These are phyloP conservation scores for Onychomys torridus DNA, from an alignment of 2,797 vertebrate genomes.

Conservation along the genomic window DNA sequence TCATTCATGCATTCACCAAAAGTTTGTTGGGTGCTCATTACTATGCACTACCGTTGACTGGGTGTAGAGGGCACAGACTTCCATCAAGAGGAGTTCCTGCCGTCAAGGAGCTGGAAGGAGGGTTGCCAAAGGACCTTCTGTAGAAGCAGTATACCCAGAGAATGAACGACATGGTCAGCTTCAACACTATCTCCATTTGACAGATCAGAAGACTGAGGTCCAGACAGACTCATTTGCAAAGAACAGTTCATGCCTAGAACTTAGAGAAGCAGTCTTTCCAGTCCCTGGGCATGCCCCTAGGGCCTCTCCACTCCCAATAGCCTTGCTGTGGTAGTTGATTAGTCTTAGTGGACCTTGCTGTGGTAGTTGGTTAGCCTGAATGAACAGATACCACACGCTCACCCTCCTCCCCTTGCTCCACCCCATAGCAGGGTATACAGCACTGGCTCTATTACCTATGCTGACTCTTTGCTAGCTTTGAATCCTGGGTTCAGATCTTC, in stretches of 20 bases:
- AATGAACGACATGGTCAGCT: background rate
- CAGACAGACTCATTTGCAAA: background rate
- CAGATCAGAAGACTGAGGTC: background rate
- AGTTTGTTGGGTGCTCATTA: background rate
- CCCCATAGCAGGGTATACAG: fast-evolving
- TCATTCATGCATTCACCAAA: background rate
- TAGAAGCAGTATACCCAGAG: background rate
- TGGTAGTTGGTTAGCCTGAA: background rate
- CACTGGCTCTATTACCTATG: background rate
- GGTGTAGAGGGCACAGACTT: background rate
- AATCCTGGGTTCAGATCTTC: background rate
- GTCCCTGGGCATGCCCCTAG: background rate
- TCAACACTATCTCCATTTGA: background rate
- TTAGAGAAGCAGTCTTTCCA: background rate
- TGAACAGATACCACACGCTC: background rate
- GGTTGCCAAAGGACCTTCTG: background rate
- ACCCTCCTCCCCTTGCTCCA: background rate
- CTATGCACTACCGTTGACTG: no score
- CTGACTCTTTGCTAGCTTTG: background rate
- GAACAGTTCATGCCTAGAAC: background rate
- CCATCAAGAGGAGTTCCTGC: background rate
- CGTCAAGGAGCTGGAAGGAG: background rate
- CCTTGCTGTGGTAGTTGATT: background rate
- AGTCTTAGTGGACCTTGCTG: background rate
- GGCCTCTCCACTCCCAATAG: background rate